phyloP scores from a whole-genome alignment of 2,797 vertebrate species.

The Halcyon badia region DNA sequence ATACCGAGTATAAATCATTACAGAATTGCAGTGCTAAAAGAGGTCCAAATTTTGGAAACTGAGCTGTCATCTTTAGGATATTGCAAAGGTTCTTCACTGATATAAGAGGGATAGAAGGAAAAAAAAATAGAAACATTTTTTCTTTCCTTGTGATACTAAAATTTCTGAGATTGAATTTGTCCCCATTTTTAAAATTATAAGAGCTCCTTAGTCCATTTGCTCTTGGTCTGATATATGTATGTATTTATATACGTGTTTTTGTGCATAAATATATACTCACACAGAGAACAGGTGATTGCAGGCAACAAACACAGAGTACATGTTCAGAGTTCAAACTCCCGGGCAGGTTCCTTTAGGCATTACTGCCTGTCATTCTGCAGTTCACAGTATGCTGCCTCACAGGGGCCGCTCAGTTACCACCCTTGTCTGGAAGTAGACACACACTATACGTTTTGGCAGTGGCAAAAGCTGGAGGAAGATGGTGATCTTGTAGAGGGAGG shows the following conservation, averaged over 20 bases:
- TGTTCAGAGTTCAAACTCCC: not conserved
- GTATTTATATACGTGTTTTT: not conserved
- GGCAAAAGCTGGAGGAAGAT: not conserved
- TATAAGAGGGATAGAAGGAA: not conserved
- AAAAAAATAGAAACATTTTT: not conserved
- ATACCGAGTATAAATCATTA: not conserved
- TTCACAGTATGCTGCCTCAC: not conserved
- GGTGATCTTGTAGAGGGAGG: not conserved
- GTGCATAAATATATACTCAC: not conserved
- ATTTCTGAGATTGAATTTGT: not conserved
- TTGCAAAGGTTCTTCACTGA: not conserved
- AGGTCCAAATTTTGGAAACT: not conserved
- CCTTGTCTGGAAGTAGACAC: not conserved
- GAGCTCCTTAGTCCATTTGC: not conserved
- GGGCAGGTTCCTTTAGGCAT: not conserved
- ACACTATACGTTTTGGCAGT: not conserved
- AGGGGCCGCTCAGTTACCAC: accelerated
- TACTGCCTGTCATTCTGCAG: not conserved
- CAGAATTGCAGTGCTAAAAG: not conserved
- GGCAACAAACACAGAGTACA: not conserved
- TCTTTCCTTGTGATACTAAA: not conserved
- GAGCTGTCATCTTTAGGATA: not conserved
- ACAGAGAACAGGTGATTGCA: not conserved
- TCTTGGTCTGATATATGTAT: not conserved
- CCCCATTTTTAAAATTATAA: not conserved